These are phyloP conservation scores for Mionectes macconnelli DNA, from an alignment of 2,113 vertebrate species.

Conservation along the genomic window DNA sequence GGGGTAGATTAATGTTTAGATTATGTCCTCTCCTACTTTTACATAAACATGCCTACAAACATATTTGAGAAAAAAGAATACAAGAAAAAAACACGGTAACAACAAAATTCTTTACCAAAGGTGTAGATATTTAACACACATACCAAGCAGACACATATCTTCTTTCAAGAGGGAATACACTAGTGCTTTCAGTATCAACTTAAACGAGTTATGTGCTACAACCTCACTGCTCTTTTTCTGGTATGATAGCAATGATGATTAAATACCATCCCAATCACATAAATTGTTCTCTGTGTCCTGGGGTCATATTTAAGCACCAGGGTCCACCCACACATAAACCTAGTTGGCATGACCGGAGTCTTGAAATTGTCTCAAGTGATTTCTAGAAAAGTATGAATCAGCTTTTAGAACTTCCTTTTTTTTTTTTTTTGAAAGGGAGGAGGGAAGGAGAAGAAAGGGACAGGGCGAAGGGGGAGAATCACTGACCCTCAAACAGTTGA, in stretches of 20 bases:
- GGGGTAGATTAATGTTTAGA: neutral
- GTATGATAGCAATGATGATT: neutral
- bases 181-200: neutral
- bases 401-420: neutral
- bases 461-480: neutral
- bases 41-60: neutral
- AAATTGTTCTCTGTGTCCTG: neutral
- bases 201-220: neutral
- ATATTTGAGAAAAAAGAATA: neutral
- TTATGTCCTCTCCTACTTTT: neutral
- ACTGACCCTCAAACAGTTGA: neutral
- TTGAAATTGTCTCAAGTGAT: neutral
- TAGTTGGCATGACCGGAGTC: neutral
- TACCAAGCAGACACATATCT: neutral
- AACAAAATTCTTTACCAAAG: neutral
- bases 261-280: neutral
- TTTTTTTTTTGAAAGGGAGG: neutral
- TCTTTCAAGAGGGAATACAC: neutral
- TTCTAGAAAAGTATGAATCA: conserved; percentile 17
- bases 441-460: neutral
- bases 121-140: neutral
- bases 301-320: neutral
- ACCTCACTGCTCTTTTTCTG: neutral
- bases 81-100: neutral
- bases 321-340: neutral